These are phyloP conservation scores for Xiphydria camelus DNA, from an alignment of 2,888 invertebrate species.

Conservation along the genomic window DNA sequence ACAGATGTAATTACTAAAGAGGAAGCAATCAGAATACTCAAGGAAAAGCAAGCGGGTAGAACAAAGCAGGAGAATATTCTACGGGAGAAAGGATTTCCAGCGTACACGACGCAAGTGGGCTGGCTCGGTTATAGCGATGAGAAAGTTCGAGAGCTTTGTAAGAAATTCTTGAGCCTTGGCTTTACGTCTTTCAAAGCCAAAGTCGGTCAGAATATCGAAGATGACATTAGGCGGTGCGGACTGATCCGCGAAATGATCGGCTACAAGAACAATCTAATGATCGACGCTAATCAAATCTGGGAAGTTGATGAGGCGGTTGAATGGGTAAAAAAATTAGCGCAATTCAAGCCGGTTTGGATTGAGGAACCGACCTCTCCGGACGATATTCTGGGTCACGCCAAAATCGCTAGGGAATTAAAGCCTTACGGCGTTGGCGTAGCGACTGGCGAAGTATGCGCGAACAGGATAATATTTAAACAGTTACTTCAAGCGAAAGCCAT, in stretches of 20 bases:
- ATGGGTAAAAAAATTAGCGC: slow-evolving; percentile 79
- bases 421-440: slow-evolving; percentile 83
- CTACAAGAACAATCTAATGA: slow-evolving; percentile 76
- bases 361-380: slow-evolving; percentile 94
- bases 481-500: slow-evolving; percentile 79
- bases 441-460: slow-evolving; percentile 90
- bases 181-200: slow-evolving; percentile 87
- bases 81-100: slow-evolving; percentile 74
- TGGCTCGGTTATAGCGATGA: slow-evolving; percentile 88
- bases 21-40: slow-evolving; percentile 76
- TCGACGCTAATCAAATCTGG: slow-evolving; percentile 90
- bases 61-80: slow-evolving; percentile 68
- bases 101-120: slow-evolving; percentile 86
- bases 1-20: slow-evolving; percentile 81
- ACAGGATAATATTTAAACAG: slow-evolving; percentile 91
- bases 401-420: slow-evolving; percentile 73
- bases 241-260: slow-evolving; percentile 79
- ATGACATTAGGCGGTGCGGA: slow-evolving; percentile 74
- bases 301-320: slow-evolving; percentile 81
- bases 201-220: slow-evolving; percentile 79
- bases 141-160: slow-evolving; percentile 69
- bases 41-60: slow-evolving; percentile 63
- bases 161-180: slow-evolving; percentile 73
- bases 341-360: slow-evolving; percentile 81
- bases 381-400: slow-evolving; percentile 84